phyloP scores from a whole-genome alignment of 2,113 vertebrate species.

The Hoplias malabaricus region DNA sequence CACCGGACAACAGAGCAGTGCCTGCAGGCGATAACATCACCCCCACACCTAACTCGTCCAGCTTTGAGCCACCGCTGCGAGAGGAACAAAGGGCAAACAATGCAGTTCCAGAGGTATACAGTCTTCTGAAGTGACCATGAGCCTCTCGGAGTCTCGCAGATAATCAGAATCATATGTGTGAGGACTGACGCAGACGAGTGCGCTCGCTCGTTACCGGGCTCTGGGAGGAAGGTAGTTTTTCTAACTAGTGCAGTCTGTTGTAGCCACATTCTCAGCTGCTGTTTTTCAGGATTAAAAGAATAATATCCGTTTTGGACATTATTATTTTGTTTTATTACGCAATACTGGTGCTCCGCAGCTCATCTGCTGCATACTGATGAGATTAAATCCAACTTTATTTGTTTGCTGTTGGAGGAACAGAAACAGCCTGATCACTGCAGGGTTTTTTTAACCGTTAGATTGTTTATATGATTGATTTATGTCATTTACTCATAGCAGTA shows the following conservation, averaged over 20 bases:
- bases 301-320: too few relatives aligned
- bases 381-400: too few relatives aligned
- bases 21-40: not conserved
- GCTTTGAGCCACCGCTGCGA: not conserved
- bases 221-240: not conserved
- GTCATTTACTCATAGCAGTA: too few relatives aligned
- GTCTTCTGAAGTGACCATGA: not conserved
- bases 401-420: too few relatives aligned
- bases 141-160: not conserved
- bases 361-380: too few relatives aligned
- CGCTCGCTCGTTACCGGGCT: not conserved
- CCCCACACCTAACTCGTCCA: not conserved
- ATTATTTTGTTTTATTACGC: too few relatives aligned
- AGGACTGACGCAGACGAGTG: not conserved
- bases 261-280: too few relatives aligned
- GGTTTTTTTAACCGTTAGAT: too few relatives aligned
- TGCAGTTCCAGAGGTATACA: not conserved
- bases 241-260: not conserved
- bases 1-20: not conserved
- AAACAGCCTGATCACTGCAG: too few relatives aligned
- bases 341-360: too few relatives aligned
- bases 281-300: not conserved
- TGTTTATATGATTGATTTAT: too few relatives aligned
- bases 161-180: not conserved
- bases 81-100: not conserved